Conservation (phyloP, 1,140 invertebrate genomes). For the Psix sp. region DNA sequence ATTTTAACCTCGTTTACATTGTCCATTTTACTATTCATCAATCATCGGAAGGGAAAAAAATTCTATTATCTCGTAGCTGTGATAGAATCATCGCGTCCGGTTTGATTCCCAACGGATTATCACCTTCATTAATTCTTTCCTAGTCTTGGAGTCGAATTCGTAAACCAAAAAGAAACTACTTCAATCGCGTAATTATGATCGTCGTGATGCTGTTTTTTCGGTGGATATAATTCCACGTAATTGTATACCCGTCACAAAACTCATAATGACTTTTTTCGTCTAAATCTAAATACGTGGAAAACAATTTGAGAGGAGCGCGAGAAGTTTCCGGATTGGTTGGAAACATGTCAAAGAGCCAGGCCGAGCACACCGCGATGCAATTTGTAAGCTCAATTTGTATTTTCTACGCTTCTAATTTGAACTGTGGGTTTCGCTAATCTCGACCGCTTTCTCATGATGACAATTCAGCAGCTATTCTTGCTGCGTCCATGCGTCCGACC, state of each 20-base stretch:
- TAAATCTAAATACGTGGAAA: conserved; percentile 1
- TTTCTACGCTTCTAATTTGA: conserved; percentile 72
- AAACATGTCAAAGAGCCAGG: conserved; percentile 54
- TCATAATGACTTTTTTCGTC: too few relatives aligned
- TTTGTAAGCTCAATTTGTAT: conserved; percentile 69
- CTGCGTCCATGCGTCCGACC: conserved; percentile 60
- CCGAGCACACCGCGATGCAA: conserved; percentile 66
- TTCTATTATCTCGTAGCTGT: conserved; percentile 43
- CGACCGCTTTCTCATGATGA: conserved; percentile 71
- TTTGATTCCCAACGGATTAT: conserved; percentile 47
- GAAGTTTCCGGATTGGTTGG: conserved; percentile 52
- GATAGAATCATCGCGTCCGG: conserved; percentile 38
- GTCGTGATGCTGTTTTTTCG: too few relatives aligned
- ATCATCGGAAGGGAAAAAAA: conserved; percentile 38
- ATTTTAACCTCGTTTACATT: conserved; percentile 52
- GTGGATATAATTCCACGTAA: too few relatives aligned
- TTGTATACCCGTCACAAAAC: too few relatives aligned
- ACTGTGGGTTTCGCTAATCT: conserved; percentile 72
- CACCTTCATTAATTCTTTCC: conserved; percentile 61
- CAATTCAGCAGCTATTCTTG: conserved; percentile 63
- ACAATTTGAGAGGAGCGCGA: conserved; percentile 3
- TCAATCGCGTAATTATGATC: too few relatives aligned
- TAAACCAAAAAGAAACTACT: conserved; percentile 33
- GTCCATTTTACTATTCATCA: conserved; percentile 35
- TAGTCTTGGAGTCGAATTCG: conserved; percentile 31